Conservation (phyloP, 2,797 vertebrate species). For the Chelon labrosus region DNA sequence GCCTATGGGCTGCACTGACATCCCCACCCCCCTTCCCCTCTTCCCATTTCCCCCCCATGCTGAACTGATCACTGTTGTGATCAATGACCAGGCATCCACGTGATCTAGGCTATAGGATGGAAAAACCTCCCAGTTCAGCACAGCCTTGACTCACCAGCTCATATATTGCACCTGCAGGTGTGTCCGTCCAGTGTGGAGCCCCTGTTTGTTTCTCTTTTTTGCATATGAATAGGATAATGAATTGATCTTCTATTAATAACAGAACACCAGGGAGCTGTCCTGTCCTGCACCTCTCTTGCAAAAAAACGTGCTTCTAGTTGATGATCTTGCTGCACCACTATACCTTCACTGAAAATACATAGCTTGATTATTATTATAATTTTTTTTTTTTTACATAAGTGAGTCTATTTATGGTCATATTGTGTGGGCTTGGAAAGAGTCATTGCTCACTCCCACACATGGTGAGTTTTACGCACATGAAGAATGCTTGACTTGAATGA, state of each 20-base stretch:
- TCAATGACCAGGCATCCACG: conserved; percentile 64
- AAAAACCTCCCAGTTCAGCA: conserved; percentile 44
- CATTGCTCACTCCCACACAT: conserved; percentile 70
- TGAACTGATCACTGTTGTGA: conserved; percentile 62
- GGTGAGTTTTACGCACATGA: conserved; percentile 70
- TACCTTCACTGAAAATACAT: conserved; percentile 9
- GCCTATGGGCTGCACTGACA: conserved; percentile 56
- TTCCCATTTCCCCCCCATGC: conserved; percentile 3
- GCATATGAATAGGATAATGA: conserved; percentile 63
- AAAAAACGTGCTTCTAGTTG: conserved; percentile 14
- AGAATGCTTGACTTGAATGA: conserved; percentile 68
- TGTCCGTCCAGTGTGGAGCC: conserved; percentile 51
- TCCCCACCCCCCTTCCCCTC: conserved; percentile 6
- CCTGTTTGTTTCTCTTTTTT: conserved; percentile 44
- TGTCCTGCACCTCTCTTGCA: conserved; percentile 44
- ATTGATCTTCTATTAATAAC: conserved; percentile 70
- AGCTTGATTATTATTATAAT: conserved; percentile 15
- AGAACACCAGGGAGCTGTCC: conserved; percentile 56
- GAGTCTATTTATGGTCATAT: conserved; percentile 70
- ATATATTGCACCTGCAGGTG: conserved; percentile 55
- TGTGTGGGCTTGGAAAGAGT: conserved; percentile 72
- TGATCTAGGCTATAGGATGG: conserved; percentile 62
- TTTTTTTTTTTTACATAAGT: conserved; percentile 62
- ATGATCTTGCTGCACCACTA: too few species aligned
- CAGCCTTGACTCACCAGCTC: conserved; percentile 15